Base-by-base conservation (phyloP, 1,140 invertebrate species). In the Zaprionus ornatus region DNA sequence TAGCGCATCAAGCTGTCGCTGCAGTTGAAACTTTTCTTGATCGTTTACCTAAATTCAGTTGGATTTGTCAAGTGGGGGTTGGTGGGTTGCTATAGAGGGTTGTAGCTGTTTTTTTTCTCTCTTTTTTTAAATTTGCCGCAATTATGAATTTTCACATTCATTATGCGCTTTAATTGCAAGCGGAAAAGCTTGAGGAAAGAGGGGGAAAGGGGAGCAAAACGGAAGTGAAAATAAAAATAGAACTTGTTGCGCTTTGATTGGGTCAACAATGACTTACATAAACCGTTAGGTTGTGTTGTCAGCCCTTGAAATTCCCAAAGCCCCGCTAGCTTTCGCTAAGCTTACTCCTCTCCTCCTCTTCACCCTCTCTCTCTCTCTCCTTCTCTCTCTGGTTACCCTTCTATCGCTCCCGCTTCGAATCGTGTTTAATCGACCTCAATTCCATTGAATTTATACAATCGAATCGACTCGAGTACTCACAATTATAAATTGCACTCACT, bases 401-500 rank as follows among this genome's bases (percentile, higher is more conserved):
- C n/a, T 25, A 23, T 35, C 29, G 37, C 19, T 48, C n/a, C 52
- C 15, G 19, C 21, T 45, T 42, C 10, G 27, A 37, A 59, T 54
- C 35, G 25, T 27, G 27, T 66, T 56, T 13, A 40, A 63, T 25
- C 79, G 79, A 79, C 82, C 79, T 74, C 72, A 71, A 79, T 79
- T 65, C 65, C 50, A 45, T 71, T 23, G 37, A 74, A 69, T 57
- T 64, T 27, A 55, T 17, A 25, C 19, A 61, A 27, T 52, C 40
- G 40, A 45, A 45, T 45, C 40, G 40, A 45, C 40, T 45, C 42
- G 25, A 50, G 55, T 65, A 55, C 35, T 63, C 37, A 52, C 52
- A 74, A 73, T 72, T 88, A 80, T 83, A 80, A 87, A 88, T 79
- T 84, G 74, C 80, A 78, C 52, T 73, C 15, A 45, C 40, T 45